Base-by-base conservation (phyloP, 2,797 vertebrate species). In the Takifugu rubripes region DNA sequence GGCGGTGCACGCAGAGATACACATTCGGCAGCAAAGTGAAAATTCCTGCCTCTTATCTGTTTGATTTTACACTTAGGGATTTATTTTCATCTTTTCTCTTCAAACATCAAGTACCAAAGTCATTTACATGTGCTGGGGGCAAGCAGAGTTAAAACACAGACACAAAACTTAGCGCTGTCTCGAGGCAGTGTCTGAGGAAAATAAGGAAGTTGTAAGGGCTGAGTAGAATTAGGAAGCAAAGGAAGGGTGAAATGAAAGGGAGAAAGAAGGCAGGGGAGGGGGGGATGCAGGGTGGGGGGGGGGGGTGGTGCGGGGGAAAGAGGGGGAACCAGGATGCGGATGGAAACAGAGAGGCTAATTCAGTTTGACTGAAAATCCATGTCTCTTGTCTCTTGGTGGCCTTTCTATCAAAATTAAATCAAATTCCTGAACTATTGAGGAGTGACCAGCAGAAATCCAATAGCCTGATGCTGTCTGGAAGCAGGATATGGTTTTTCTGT, bases 41-140 rank as follows among this genome's bases (percentile, higher is more conserved):
- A 76, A 87, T 89, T 81, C 66, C 72, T 89, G 86, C 74, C 68
- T 91, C 75, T 91, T 91, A 90, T 90, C 85, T 90, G 81, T 93
- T 92, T 92, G 91, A 93, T 93, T 93, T 92, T 88, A 80, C 76
- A 92, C 88, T 93, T 89, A 84, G 90, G 89, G 88, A 86, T 84
- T 92, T 92, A 91, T 65, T 46, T 92, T 92, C 87, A 92, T 92
- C 86, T 91, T 80, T 83, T 74, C 69, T 83, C 84, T 93, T 94
- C 90, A 92, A 93, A 95, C 85, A 91, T 89, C 84, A 88, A 86
- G 80, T 84, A 85, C 77, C 78, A 87, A 90, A 92, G 91, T 92
- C 84, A 94, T 94, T 94, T 94, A 90, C 88, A 91, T 87, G 85
- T 83, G 85, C 90, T 92, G 26, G 75, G 84, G 90, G 89, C 92